Evolutionary conservation across 2,797 vertebrate species (phyloP).

Genomic region (Otus scops): DNA sequence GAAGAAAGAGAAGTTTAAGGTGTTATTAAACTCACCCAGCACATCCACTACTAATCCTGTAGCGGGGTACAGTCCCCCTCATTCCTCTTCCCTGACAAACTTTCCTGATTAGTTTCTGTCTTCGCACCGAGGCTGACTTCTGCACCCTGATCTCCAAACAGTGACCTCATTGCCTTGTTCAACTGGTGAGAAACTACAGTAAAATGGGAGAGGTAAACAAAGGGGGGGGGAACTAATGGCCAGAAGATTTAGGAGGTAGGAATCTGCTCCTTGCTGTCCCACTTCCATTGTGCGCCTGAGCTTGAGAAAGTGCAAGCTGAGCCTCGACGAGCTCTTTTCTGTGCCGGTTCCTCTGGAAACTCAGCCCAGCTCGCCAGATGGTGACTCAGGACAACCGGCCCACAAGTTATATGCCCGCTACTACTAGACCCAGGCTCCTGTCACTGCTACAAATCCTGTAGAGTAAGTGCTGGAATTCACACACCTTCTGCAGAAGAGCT

Average conservation of each 20-base stretch:
- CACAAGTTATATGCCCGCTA: background rate
- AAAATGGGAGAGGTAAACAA: slow-evolving; percentile 54
- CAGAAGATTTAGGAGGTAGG: slow-evolving; percentile 47
- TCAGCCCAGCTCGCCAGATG: slow-evolving; percentile 6
- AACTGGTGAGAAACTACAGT: slow-evolving; percentile 47
- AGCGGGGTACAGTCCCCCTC: background rate
- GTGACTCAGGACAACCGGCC: slow-evolving; percentile 2
- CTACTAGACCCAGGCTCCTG: background rate
- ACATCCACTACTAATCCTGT: background rate
- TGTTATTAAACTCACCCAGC: background rate
- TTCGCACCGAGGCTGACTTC: slow-evolving; percentile 18
- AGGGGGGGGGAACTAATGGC: background rate
- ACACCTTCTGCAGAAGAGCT: background rate
- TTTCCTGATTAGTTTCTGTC: slow-evolving; percentile 7
- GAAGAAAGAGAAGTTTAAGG: background rate
- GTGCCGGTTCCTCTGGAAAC: slow-evolving; percentile 59
- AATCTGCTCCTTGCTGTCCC: background rate
- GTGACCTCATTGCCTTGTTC: slow-evolving; percentile 56
- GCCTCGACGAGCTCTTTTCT: background rate
- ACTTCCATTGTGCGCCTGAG: slow-evolving; percentile 7
- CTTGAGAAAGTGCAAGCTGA: slow-evolving; percentile 44
- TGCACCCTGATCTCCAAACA: slow-evolving; percentile 51
- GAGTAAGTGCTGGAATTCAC: background rate
- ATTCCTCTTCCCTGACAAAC: background rate
- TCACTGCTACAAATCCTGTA: background rate